Base-by-base conservation (phyloP, 2,888 invertebrate species). In the Desoria tigrina region DNA sequence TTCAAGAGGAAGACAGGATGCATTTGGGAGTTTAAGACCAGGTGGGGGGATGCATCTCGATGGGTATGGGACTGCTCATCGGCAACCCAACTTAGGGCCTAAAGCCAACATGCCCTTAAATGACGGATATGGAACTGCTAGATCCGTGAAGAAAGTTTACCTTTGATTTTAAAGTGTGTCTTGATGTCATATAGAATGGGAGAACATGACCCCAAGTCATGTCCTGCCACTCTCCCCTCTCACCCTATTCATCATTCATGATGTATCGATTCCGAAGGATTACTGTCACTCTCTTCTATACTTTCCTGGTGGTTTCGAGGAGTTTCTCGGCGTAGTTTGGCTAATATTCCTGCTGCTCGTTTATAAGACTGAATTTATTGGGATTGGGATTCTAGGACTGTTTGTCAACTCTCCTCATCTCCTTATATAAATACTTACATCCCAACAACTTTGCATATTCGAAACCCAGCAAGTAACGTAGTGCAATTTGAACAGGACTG, bases 121-220 rank as follows among this genome's bases (percentile, higher is more conserved):
- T 65, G 75, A 76, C 57, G 74, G 74, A 23, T 76, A 76, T 63
- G 76, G 76, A 53, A 76, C 76, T 42, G 76, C 76, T 23, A 61
- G 76, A 60, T 74, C 74, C 60, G 76, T 76, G 54, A 76, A 76
- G 72, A 76, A 76, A 72, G 76, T 76, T 62, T 76, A 76, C 69
- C 74, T 76, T 69, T 76, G 73, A 76, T 71, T 72, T 62, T 71
- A 42, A 64, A 60, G 39, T 49, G 65, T 65, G 65, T 65, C 65
- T 65, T 65, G 27, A n/a, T 49, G 49, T 59, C 49, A 42, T 26
- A 57, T 57, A 23, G 11, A 21, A 32, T 16, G 27, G 26, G 27
- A 55, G 37, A 27, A 55, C 28, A 55, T 51, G 51, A 51, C 51
- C 51, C 51, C 3, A 51, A 51, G 51, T 51, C 55, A 27, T 45